Conservation (phyloP, 2,113 vertebrate genomes). For the Oncorhynchus clarkii region DNA sequence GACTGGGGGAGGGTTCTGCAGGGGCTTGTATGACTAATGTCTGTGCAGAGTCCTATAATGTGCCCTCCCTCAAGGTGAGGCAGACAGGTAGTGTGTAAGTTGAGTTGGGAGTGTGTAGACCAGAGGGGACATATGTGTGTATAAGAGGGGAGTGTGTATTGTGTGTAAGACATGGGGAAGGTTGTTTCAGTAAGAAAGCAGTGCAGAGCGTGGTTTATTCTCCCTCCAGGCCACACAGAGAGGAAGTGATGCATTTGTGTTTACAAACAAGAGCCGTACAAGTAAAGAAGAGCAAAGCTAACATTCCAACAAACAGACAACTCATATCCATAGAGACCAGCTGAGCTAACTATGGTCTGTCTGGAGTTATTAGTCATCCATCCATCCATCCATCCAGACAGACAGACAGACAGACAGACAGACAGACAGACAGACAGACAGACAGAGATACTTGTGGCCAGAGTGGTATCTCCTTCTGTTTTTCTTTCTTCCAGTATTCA, state of each 20-base stretch:
- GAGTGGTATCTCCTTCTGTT: conserved; percentile 63
- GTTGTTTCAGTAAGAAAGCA: too few species aligned
- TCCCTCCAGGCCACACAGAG: conserved; percentile 18
- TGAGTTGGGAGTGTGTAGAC: neutral
- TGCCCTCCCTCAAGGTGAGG: too few species aligned
- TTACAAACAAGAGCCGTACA: conserved; percentile 36
- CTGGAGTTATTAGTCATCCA: conserved; percentile 58
- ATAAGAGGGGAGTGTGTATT: neutral
- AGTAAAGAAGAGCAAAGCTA: neutral
- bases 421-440: conserved; percentile 38
- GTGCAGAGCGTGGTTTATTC: neutral
- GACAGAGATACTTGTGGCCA: conserved; percentile 49
- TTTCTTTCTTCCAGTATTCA: conserved; percentile 53
- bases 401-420: conserved; percentile 30
- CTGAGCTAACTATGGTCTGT: conserved; percentile 60
- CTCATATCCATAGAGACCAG: conserved; percentile 42
- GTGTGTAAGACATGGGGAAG: neutral
- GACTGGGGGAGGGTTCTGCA: too few species aligned
- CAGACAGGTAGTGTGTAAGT: neutral
- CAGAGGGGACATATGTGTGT: neutral
- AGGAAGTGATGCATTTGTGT: conserved; percentile 36
- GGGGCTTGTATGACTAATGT: too few species aligned
- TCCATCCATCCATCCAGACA: too few species aligned
- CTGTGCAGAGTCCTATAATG: too few species aligned
- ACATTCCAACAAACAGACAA: conserved; percentile 19